Conservation (phyloP, 2,888 invertebrate genomes). For the Pomacea canaliculata region DNA sequence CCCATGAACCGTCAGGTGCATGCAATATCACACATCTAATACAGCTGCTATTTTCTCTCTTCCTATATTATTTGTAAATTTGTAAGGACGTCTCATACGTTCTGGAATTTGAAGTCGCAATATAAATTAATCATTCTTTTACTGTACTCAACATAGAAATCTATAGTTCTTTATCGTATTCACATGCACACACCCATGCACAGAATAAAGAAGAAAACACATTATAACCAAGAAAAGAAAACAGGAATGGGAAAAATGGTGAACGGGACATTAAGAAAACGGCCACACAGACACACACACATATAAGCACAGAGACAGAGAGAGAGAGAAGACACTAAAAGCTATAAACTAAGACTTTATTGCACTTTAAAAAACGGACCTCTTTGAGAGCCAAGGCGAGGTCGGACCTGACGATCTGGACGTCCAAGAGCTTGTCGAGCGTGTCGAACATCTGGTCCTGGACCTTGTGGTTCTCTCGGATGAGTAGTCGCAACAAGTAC, state of each 20-base stretch:
- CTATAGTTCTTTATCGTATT: no score
- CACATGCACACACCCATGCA: not conserved
- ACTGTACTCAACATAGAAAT: no score
- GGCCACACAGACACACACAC: not conserved
- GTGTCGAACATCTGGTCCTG: conserved; percentile 64
- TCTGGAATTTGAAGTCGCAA: no score
- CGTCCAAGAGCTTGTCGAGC: conserved; percentile 64
- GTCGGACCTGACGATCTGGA: conserved; percentile 64
- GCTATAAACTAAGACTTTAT: not conserved
- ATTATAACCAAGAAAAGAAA: no score
- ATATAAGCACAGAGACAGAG: not conserved
- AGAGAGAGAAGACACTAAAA: not conserved
- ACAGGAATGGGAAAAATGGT: no score
- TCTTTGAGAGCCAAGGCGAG: conserved; percentile 65
- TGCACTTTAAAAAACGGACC: conserved; percentile 37
- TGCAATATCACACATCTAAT: no score
- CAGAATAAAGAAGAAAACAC: no score
- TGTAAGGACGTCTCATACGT: no score
- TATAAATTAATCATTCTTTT: no score
- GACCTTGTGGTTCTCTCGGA: conserved; percentile 64
- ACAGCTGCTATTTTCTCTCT: no score
- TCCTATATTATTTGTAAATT: no score
- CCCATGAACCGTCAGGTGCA: no score
- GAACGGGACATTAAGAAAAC: not conserved
- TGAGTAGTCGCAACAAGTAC: conserved; percentile 58